A percentile compares a stretch with the other conserved stretches of the same genome.
Conservation (phyloP, 2,113 vertebrate species). For the Chrysemys picta region DNA sequence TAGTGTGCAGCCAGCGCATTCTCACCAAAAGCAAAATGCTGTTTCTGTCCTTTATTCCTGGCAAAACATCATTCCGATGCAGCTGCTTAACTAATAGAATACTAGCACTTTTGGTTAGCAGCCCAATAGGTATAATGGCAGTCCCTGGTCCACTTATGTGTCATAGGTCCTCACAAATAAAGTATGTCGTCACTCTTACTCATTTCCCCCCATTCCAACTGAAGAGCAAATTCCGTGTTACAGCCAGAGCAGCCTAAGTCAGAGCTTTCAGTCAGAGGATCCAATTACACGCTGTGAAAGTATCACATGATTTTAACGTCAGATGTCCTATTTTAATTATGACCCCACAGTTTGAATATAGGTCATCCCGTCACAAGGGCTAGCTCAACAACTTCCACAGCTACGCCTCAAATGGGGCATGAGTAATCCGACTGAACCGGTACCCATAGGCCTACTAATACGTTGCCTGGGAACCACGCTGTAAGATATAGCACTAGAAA, state of each 20-base stretch:
- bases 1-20: not conserved
- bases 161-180: not conserved
- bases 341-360: rapidly evolving
- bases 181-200: not conserved
- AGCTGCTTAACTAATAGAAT: not conserved
- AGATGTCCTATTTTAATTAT: rapidly evolving
- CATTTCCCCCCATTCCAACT: rapidly evolving
- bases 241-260: not conserved
- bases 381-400: not conserved
- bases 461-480: not conserved
- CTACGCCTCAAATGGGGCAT: slow-evolving; percentile 3
- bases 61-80: not conserved
- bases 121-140: not conserved
- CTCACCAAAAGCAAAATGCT: not conserved
- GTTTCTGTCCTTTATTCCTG: not conserved
- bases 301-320: rapidly evolving
- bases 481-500: slow-evolving; percentile 9
- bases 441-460: not conserved
- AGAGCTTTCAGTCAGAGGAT: not conserved
- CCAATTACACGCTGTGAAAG: not conserved
- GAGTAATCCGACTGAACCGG: slow-evolving; percentile 38
- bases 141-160: not conserved
- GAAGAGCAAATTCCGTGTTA: rapidly evolving
- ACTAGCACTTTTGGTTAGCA: not conserved
- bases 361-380: not conserved